Base-by-base conservation (phyloP, 2,888 invertebrate genomes). In the Lissocephala sabroskyi region DNA sequence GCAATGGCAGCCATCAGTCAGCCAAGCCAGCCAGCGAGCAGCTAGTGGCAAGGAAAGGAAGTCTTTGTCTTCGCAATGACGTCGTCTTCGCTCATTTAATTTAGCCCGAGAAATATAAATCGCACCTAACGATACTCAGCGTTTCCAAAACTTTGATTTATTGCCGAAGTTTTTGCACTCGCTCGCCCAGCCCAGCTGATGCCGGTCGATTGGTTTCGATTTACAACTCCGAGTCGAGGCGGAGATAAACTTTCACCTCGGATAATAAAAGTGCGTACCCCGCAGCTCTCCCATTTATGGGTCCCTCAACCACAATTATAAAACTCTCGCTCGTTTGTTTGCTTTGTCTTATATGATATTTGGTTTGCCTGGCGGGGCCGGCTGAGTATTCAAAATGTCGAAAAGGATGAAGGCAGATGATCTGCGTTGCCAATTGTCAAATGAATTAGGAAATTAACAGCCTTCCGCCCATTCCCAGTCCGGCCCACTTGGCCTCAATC, bases 41-140 rank as follows among this genome's bases (percentile, higher is more conserved):
- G n/a, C n/a, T n/a, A n/a, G n/a, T n/a, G n/a, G n/a, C n/a, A n/a
- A n/a, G n/a, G n/a, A n/a, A n/a, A n/a, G n/a, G n/a, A n/a, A n/a
- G n/a, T n/a, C n/a, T n/a, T n/a, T n/a, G n/a, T n/a, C n/a, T n/a
- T n/a, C 36, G 16, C 35, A 16, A 16, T 16, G 35, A 9, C 16
- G 35, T 16, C 35, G 35, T 58, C 75, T 79, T 79, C 74, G 63
- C 76, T 74, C 79, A 79, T 79, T 78, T 79, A 77, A 79, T 79
- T 77, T 74, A 79, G 79, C 77, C 70, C 67, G 78, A 75, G 75
- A 80, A 64, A 75, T 71, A 77, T 75, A 78, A 79, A 77, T 79
- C 73, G 75, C 77, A 65, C 80, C 80, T 77, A 75, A 79, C 77
- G 75, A 75, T 75, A n/a, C n/a, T n/a, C 67, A 73, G 75, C 75